A percentile compares a stretch with the other conserved stretches of the same genome.
Conservation (phyloP, 1,140 invertebrate genomes). For the Dreissena polymorpha region DNA sequence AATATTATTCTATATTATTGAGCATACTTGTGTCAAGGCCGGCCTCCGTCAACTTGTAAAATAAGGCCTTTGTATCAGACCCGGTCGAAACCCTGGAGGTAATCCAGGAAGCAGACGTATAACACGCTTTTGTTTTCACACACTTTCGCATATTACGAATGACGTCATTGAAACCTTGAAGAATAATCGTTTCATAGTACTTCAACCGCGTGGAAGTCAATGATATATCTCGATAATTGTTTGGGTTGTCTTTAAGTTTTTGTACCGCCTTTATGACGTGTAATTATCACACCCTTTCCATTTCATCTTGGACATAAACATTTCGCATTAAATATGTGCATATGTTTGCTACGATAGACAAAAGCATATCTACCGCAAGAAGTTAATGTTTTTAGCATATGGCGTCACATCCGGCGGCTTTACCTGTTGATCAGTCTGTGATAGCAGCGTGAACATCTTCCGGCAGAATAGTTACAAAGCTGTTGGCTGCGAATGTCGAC, state of each 20-base stretch:
- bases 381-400: slow-evolving; percentile 17
- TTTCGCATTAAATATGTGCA: background rate
- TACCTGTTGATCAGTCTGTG: no score
- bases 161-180: slow-evolving; percentile 6
- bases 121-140: background rate
- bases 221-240: slow-evolving; percentile 16
- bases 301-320: background rate
- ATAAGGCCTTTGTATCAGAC: background rate
- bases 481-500: no score
- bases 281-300: slow-evolving; percentile 24
- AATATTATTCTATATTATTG: background rate
- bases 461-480: no score
- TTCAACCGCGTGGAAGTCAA: no score
- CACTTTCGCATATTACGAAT: slow-evolving; percentile 8
- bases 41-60: background rate
- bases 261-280: background rate
- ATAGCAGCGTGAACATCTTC: no score
- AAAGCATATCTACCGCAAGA: background rate
- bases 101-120: background rate
- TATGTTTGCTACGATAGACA: slow-evolving; percentile 2
- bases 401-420: no score
- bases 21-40: no score
- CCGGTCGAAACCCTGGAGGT: background rate
- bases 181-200: slow-evolving; percentile 17
- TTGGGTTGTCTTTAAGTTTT: slow-evolving; percentile 20